A percentile compares a stretch with the other conserved stretches of the same genome.
Evolutionary conservation across 2,113 vertebrate species (phyloP).

Genomic region (Sebastes schlegelii): DNA sequence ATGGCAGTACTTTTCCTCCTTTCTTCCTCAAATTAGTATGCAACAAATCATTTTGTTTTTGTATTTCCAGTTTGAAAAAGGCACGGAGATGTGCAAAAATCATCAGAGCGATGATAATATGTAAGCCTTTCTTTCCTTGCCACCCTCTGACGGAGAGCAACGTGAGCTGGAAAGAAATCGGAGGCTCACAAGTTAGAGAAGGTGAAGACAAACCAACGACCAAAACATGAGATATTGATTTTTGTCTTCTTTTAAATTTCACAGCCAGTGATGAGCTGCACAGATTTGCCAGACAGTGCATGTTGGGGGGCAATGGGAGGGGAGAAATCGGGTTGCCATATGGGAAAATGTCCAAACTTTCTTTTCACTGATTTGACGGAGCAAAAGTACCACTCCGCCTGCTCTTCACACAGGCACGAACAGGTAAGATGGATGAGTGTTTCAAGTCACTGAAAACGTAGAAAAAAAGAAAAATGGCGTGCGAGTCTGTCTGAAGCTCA

Average conservation of each 20-base stretch:
- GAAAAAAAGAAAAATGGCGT: conserved; percentile 66
- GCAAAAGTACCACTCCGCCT: conserved; percentile 58
- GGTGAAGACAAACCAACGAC: conserved; percentile 57
- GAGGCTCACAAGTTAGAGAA: conserved; percentile 47
- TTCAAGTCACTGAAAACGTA: conserved; percentile 75
- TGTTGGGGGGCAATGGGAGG: conserved; percentile 49
- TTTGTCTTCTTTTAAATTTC: conserved; percentile 16
- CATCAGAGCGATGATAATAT: conserved; percentile 52
- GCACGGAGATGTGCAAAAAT: conserved; percentile 57
- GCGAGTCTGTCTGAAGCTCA: conserved; percentile 82
- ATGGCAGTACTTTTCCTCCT: conserved; percentile 19
- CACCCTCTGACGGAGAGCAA: conserved; percentile 38
- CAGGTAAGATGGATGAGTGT: conserved; percentile 77
- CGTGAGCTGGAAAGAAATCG: conserved; percentile 63
- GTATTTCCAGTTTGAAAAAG: conserved; percentile 50
- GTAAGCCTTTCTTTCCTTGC: conserved; percentile 57
- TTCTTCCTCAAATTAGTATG: conserved; percentile 24
- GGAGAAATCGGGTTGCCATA: conserved; percentile 35
- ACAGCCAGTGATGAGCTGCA: conserved; percentile 63
- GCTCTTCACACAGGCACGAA: conserved; percentile 71
- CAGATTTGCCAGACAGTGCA: conserved; percentile 67
- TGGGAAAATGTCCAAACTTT: conserved; percentile 56
- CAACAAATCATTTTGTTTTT: conserved; percentile 34
- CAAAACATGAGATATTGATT: conserved; percentile 45
- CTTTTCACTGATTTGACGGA: conserved; percentile 51